Base-by-base conservation (phyloP, 2,888 invertebrate genomes). In the Mesorhabditis sp. region DNA sequence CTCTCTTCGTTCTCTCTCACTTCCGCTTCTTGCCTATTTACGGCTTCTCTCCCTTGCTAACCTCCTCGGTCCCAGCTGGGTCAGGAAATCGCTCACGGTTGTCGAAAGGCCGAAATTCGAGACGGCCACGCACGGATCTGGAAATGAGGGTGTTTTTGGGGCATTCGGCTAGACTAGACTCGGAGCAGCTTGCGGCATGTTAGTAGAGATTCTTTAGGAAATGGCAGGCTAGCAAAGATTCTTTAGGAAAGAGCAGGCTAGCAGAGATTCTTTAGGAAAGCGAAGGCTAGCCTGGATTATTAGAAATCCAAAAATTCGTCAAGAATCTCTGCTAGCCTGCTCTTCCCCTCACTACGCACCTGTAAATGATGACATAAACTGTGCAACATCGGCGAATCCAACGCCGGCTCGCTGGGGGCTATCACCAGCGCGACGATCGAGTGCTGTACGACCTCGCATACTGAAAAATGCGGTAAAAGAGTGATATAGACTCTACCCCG, bases 331-430 rank as follows among this genome's bases (percentile, higher is more conserved):
- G 28, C 28, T 28, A 28, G 28, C 28, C 28, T 28, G 28, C 28
- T 28, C 28, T 28, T 28, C 28, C 28, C 1, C 28, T 28, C 28
- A 28, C 28, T 28, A 28, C 28, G 28, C 28, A 73, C 76, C 58
- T 76, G 75, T 62, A 81, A 80, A 61, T 80, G 81, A 69, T 83
- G 79, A 69, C 83, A 83, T 83, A 83, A 83, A 28, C 79, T 80
- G 66, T 75, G 77, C 72, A 77, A 72, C 42, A 82, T 68, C 43
- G 72, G 72, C 62, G 75, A 70, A 61, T 82, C 80, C 66, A 81
- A 75, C 15, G 73, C 68, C 41, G 70, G 66, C 58, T 74, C 76
- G 15, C 73, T 74, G 4, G 76, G 70, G 13, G 80, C 74, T 10
- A 84, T 69, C 10, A 84, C 72, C 5, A 84, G 67, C n/a, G 79